phyloP scores from a whole-genome alignment of 2,797 vertebrate genomes.

The Peromyscus melanophrys region DNA sequence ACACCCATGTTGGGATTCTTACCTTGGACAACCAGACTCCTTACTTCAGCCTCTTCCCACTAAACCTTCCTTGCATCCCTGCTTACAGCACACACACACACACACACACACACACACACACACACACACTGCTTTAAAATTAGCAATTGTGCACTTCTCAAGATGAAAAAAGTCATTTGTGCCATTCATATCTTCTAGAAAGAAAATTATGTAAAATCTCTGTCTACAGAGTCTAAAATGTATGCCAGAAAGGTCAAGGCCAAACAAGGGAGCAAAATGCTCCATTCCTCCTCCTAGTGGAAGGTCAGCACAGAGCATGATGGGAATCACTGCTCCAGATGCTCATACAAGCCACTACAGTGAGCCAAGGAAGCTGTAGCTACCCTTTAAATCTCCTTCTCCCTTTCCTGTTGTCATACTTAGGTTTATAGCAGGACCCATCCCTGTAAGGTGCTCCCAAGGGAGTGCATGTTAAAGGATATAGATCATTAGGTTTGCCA shows the following conservation, averaged over 20 bases:
- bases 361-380: not conserved
- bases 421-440: not conserved
- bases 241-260: not conserved
- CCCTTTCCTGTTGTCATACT: not conserved
- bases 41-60: not conserved
- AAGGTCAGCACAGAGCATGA: constrained; percentile 31
- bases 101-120: not conserved
- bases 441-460: not conserved
- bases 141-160: not conserved
- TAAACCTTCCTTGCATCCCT: not conserved
- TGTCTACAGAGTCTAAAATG: not conserved
- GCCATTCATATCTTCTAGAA: not conserved
- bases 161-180: constrained; percentile 26
- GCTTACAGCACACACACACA: not conserved
- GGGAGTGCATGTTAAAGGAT: not conserved
- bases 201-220: not conserved
- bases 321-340: not conserved
- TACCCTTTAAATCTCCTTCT: not conserved
- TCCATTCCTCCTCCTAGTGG: constrained; percentile 60
- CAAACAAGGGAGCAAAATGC: constrained; percentile 4
- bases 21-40: not conserved
- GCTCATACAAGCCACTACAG: not conserved
- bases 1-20: not conserved
- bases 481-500: not conserved
- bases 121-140: not conserved